Evolutionary conservation across 92 coral and sea anemone species (phyloP), one percentile per base, ranked within the genome.

Genomic region (Zoanthus solanderi): DNA sequence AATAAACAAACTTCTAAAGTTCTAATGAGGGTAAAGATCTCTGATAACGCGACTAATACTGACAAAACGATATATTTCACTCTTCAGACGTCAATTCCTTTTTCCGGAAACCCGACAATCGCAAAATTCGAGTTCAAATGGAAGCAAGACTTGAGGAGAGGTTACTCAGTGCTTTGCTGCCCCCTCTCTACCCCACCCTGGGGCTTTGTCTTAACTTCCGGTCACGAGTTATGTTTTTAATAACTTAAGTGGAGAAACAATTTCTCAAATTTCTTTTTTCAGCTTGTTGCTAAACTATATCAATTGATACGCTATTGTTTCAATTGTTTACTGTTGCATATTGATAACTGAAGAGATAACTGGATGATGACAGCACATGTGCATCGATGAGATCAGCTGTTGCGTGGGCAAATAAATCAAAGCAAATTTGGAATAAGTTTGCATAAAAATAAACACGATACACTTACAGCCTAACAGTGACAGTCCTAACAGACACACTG

Each of bases 161-260:
- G 85, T 48, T 63, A 81, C 85, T 50, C 61, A 67, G 85, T 54
- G 63, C 34, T 52, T 66, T 46, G 52, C 75, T 75, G 63, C 85
- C 85, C 73, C 76, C 85, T 81, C 85, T 47, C 85, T 66, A 81
- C 85, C 85, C 85, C 85, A 68, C 85, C 85, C 85, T 28, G 85
- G 85, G 66, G 85, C 12, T 37, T 67, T 81, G 85, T 47, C 75
- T 9, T 28, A 30, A 81, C 44, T 81, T 81, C 85, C 85, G 85
- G 85, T 81, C 85, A 81, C 85, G 85, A 68, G 85, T 34, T n/a
- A 10, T 17, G 42, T 37, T 37, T 37, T 37, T 4, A 37, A 2
- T 37, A 2, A 37, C 42, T 37, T 37, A 4, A 37, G 3, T 30
- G 11, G 71, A 7, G 15, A 3, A 50, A 45, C n/a, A 17, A 16